Base-by-base conservation (phyloP, 2,888 invertebrate genomes). In the Brachyopa scutellaris region DNA sequence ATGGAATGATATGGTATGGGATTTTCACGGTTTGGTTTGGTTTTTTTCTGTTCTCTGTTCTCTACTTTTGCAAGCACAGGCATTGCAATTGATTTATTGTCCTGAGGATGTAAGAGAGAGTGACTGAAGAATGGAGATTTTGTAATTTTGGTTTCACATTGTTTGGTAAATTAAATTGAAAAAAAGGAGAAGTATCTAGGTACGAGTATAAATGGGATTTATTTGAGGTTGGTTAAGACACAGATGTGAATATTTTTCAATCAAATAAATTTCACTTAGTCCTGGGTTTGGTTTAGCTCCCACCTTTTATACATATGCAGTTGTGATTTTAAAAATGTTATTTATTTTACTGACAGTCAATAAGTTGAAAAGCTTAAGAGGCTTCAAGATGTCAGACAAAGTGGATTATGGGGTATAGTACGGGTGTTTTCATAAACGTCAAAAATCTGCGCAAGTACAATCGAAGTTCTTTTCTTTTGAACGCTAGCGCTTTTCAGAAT, bases 31-130 rank as follows among this genome's bases (percentile, higher is more conserved):
- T 31, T 61, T 73, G 3, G 6, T 26, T 55, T 26, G n/a, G n/a
- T n/a, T n/a, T n/a, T n/a, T n/a, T n/a, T n/a, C n/a, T n/a, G n/a
- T n/a, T n/a, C n/a, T n/a, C n/a, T 38, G 55, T 49, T 59, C 38
- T 47, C 45, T 42, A 55, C 33, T 57, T 19, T 73, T 62, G 59
- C 62, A 57, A 57, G 38, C 33, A 64, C 47, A 64, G 70, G 64
- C 70, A 76, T 82, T 82, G 80, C 80, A 76, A 82, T 82, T 82
- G 80, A 82, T 82, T 82, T 82, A 82, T 82, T 82, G 80, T 82
- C 80, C 76, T 66, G 64, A 66, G 80, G 76, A 76, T 73, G 51
- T 80, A 31, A 49, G 33, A 55, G 62, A 45, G 66, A 73, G 42
- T n/a, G 26, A 51, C 29, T 62, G 55, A 79, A 45, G 66, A 73